phyloP scores from a whole-genome alignment of 2,888 invertebrate genomes.

The Petrophora chlorosata region DNA sequence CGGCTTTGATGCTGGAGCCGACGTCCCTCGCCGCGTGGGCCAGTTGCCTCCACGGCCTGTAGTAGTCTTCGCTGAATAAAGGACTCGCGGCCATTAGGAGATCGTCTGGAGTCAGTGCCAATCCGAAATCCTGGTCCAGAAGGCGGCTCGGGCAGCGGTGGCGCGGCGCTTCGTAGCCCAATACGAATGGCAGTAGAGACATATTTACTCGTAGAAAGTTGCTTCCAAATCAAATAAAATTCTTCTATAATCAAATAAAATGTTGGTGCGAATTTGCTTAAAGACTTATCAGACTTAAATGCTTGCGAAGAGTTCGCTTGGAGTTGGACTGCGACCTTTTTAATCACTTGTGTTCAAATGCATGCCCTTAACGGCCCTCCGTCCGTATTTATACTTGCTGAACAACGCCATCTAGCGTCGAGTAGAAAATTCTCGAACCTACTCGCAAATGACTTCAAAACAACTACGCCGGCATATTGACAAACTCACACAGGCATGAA shows the following conservation, averaged over 20 bases:
- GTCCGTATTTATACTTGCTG: conserved; percentile 12
- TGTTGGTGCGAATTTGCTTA: no score
- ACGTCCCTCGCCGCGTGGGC: conserved; percentile 78
- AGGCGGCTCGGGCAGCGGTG: conserved; percentile 61
- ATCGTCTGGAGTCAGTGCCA: conserved; percentile 78
- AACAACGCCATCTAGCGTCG: conserved; percentile 29
- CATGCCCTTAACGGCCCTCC: background rate
- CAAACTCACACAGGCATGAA: conserved; percentile 4
- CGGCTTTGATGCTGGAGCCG: conserved; percentile 79
- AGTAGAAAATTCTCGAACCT: conserved; percentile 24
- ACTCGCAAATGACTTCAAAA: conserved; percentile 37
- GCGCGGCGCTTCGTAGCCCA: conserved; percentile 64
- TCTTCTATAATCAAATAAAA: no score
- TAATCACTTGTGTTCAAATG: conserved; percentile 10
- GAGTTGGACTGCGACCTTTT: background rate
- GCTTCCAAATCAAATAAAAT: background rate
- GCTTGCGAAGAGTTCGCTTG: background rate
- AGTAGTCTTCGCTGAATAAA: conserved; percentile 59
- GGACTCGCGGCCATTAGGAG: conserved; percentile 57
- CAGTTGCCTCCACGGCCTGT: conserved; percentile 73
- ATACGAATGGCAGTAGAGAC: conserved; percentile 77
- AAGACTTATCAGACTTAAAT: no score
- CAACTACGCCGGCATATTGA: conserved; percentile 8
- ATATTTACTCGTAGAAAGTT: conserved; percentile 44
- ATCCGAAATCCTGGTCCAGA: conserved; percentile 81